Base-by-base conservation (phyloP, 1,140 invertebrate genomes). In the Delia radicum region DNA sequence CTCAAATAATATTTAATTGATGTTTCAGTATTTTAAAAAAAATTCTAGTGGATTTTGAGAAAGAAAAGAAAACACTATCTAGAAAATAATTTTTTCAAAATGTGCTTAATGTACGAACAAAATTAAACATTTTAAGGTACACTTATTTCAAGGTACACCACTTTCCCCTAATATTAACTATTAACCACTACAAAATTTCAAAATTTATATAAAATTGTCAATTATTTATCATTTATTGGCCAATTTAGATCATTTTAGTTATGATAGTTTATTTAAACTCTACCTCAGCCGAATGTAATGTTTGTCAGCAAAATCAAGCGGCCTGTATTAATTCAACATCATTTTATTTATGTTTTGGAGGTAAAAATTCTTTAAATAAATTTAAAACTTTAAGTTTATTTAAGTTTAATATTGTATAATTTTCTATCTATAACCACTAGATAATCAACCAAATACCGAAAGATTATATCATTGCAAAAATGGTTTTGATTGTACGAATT, bases 301-400 rank as follows among this genome's bases (percentile, higher is more conserved):
- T 85, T 6, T 85, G 83, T 8, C 83, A 85, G 55, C 28, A 65
- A 0, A 85, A 85, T 74, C 63, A 78, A 62, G 83, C 77, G 13
- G 83, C 83, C 46, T 85, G 83, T 72, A 79, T 85, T 5, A 85
- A 85, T 37, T 85, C 83, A 6, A 81, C 80, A 7, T 85, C 83
- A 0, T 85, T 81, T 31, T 82, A 85, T 48, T 71, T 85, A 61
- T 85, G 83, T 33, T 85, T 85, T n/a, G 83, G 83, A 2, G 79
- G 83, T 85, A 65, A 71, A 12, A 28, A 37, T 26, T 29, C 28
- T 46, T n/a, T 13, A 28, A 15, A 73, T 71, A 13, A n/a, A 71
- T 21, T 71, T 5, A 27, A n/a, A n/a, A 31, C 10, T 69, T 12
- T 2, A 29, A 33, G 33, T 7, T 13, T 13, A 37, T 37, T 37